A percentile compares a stretch with the other conserved stretches of the same genome.
phyloP scores from a whole-genome alignment of 92 coral and sea anemone species.

The Porites evermanni region DNA sequence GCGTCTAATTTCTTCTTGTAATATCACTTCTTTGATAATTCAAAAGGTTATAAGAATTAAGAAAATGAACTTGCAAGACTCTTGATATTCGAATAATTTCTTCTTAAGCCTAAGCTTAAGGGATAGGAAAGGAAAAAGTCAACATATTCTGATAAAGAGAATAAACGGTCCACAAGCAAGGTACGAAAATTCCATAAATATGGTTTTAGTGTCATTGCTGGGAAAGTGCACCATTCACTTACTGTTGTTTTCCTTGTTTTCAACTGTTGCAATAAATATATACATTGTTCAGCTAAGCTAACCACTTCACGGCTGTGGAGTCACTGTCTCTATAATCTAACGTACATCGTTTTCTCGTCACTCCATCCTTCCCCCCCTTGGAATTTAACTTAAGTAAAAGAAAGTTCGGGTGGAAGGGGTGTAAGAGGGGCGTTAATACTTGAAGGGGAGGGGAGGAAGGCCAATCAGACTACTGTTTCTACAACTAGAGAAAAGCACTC shows the following conservation, averaged over 20 bases:
- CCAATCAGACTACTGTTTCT: background rate
- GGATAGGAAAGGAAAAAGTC: too few species aligned
- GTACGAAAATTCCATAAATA: background rate
- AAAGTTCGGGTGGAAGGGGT: too few species aligned
- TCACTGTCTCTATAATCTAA: background rate
- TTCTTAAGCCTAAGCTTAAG: too few species aligned
- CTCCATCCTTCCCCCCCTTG: background rate
- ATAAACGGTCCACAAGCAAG: too few species aligned
- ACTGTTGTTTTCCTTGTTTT: background rate
- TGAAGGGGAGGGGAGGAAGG: background rate
- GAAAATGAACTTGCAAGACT: too few species aligned
- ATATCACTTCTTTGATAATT: too few species aligned
- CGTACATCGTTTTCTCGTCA: background rate
- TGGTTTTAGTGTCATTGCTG: background rate
- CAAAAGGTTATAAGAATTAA: too few species aligned
- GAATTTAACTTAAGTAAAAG: background rate
- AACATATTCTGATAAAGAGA: too few species aligned
- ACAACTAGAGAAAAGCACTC: background rate
- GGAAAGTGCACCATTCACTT: background rate
- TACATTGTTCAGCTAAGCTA: slow-evolving; percentile 10
- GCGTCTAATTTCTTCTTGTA: too few species aligned
- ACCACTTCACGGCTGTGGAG: background rate
- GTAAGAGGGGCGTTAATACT: too few species aligned
- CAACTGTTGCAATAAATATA: slow-evolving; percentile 13
- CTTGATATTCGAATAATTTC: too few species aligned